phyloP scores from a whole-genome alignment of 2,888 invertebrate genomes.

The Folsomia candida region DNA sequence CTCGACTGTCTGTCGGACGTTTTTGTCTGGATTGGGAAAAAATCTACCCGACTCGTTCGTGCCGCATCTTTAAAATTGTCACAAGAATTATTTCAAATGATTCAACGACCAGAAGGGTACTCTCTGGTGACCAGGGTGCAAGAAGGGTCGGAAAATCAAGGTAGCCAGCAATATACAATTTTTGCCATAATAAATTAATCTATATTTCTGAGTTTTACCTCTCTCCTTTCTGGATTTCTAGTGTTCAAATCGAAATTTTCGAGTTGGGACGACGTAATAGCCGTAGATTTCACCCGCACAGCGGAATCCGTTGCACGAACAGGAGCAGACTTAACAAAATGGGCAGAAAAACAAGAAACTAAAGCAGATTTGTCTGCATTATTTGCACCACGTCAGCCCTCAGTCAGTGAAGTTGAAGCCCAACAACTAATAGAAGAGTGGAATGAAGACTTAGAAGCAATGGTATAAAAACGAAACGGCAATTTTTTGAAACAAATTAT shows the following conservation, averaged over 20 bases:
- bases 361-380: slow-evolving; percentile 92
- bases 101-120: slow-evolving; percentile 69
- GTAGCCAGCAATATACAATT: no score
- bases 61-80: slow-evolving; percentile 96
- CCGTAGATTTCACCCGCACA: slow-evolving; percentile 96
- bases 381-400: slow-evolving; percentile 81
- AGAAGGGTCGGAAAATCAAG: slow-evolving; percentile 86
- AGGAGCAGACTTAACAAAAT: slow-evolving; percentile 90
- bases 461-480: no score
- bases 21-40: slow-evolving; percentile 98
- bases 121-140: slow-evolving; percentile 85
- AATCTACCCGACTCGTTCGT: slow-evolving; percentile 89
- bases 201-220: no score
- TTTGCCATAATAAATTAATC: no score
- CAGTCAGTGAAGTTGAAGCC: slow-evolving; percentile 81
- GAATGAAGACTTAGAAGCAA: slow-evolving; percentile 96
- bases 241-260: slow-evolving; percentile 94
- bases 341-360: slow-evolving; percentile 85
- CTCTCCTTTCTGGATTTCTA: no score
- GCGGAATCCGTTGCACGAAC: slow-evolving; percentile 95
- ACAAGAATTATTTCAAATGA: slow-evolving; percentile 93
- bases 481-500: no score
- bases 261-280: slow-evolving; percentile 98
- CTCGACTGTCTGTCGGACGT: slow-evolving; percentile 91
- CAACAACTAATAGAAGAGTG: slow-evolving; percentile 88